Base-by-base conservation (phyloP, 1,140 invertebrate genomes). In the Amphibalanus amphitrite region DNA sequence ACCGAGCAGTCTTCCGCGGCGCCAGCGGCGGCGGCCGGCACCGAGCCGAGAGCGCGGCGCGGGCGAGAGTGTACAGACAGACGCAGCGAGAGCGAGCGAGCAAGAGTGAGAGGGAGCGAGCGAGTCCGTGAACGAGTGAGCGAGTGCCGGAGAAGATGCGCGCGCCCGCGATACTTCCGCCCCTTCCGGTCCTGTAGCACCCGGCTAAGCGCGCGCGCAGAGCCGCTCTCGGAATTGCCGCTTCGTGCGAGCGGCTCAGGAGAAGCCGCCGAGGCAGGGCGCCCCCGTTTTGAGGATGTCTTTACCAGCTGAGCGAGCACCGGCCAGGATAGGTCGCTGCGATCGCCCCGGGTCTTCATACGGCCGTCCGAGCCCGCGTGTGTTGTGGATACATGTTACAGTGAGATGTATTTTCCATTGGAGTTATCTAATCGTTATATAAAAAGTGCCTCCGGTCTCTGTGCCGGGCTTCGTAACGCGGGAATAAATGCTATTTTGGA, bases 401-500 rank as follows among this genome's bases (percentile, higher is more conserved):
- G 47, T 59, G 47, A 38, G 33, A 59, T 59, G 47, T 59, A 59
- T 59, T 59, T 59, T 59, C 47, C 47, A 59, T 59, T 59, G 47
- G 47, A 59, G 47, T 59, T 59, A 59, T 59, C 47, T 59, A 59
- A 59, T 59, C 47, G 47, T 59, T 59, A 59, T 59, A 59, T 59
- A 59, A 59, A 59, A 59, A 59, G 47, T 59, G 47, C 47, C 47
- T 59, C 47, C 47, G 47, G 47, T 20, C 47, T 20, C 13, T 20
- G 47, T 20, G 47, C 47, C 47, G 47, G 47, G 6, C 47, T 59
- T 59, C 20, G 47, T 59, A 59, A 59, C 47, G 47, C 47, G 47
- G 47, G 47, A 59, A 59, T 59, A 59, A 59, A 59, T 59, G 47
- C 47, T 59, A 59, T 59, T 59, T 59, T 59, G 47, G 47, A 59